These are phyloP conservation scores for Catostomus latipinnis DNA, from an alignment of 2,797 vertebrate species.

Conservation along the genomic window DNA sequence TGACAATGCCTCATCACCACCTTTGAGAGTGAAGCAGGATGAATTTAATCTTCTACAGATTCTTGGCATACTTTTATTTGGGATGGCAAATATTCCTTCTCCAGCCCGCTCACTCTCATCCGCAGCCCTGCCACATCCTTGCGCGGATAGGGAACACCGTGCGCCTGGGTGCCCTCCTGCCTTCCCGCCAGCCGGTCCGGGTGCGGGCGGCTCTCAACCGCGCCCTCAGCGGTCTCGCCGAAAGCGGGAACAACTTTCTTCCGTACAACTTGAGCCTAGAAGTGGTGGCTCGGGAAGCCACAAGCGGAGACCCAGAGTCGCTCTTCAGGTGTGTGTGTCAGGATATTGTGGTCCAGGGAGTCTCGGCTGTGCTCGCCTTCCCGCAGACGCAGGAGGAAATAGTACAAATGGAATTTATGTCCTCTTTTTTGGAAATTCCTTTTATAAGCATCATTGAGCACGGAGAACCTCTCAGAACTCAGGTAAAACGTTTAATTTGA, in stretches of 20 bases:
- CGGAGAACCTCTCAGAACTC: slow-evolving; percentile 79
- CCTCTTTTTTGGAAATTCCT: slow-evolving; percentile 85
- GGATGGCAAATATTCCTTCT: slow-evolving; percentile 66
- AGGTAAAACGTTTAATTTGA: slow-evolving; percentile 74
- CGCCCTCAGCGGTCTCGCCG: slow-evolving; percentile 65
- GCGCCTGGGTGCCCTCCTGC: slow-evolving; percentile 86
- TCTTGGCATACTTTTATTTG: slow-evolving; percentile 69
- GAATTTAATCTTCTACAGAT: slow-evolving; percentile 71
- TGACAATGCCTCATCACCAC: slow-evolving; percentile 66
- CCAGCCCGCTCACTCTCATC: slow-evolving; percentile 77
- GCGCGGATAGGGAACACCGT: slow-evolving; percentile 79
- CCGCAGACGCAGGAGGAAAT: slow-evolving; percentile 86
- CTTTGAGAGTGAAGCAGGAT: slow-evolving; percentile 77
- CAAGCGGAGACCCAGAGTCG: slow-evolving; percentile 84
- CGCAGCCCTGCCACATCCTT: slow-evolving; percentile 85
- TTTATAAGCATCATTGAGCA: slow-evolving; percentile 86
- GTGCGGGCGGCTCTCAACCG: slow-evolving; percentile 80
- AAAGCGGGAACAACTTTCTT: slow-evolving; percentile 69
- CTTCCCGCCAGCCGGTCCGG: slow-evolving; percentile 76
- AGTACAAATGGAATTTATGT: slow-evolving; percentile 87
- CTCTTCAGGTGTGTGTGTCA: slow-evolving; percentile 84
- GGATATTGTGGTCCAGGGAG: slow-evolving; percentile 82
- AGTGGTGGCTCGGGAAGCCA: slow-evolving; percentile 76
- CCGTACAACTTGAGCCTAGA: slow-evolving; percentile 88
- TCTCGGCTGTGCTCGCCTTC: slow-evolving; percentile 87